These are phyloP conservation scores for Aphrophora alni DNA, from an alignment of 2,888 invertebrate species.

Conservation along the genomic window DNA sequence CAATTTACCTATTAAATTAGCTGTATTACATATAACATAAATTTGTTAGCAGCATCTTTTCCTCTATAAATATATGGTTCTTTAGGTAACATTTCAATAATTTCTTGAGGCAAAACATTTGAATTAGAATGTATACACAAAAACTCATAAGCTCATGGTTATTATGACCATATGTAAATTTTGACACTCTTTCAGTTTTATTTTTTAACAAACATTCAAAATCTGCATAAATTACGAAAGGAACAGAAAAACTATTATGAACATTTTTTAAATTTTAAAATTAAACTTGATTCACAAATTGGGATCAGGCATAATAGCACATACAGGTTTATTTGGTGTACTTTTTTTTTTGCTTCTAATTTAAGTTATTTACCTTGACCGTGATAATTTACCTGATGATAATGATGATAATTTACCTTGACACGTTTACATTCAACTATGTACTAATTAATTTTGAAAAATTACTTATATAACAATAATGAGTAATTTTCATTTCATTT, in stretches of 20 bases:
- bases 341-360: not conserved
- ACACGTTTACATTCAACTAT: not conserved
- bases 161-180: not conserved
- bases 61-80: conserved; percentile 28
- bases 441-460: not conserved
- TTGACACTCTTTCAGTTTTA: not conserved
- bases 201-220: conserved; percentile 25
- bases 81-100: not conserved
- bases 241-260: conserved; percentile 7
- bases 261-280: conserved; percentile 21
- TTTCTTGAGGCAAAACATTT: conserved; percentile 7
- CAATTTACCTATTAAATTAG: not conserved
- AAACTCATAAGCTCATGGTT: conserved; percentile 19
- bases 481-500: not conserved
- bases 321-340: not conserved
- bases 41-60: not conserved
- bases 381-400: conserved; percentile 16
- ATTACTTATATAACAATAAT: conserved; percentile 18
- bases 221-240: conserved; percentile 26
- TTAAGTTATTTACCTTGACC: not conserved
- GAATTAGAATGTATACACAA: conserved; percentile 12
- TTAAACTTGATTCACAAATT: not conserved
- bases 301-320: conserved; percentile 7
- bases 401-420: too few relatives aligned
- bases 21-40: conserved; percentile 13